Evolutionary conservation across 1,140 invertebrate species (phyloP), one percentile per base, ranked within the genome.

Genomic region (Hermatobates lingyangjiaoensis): DNA sequence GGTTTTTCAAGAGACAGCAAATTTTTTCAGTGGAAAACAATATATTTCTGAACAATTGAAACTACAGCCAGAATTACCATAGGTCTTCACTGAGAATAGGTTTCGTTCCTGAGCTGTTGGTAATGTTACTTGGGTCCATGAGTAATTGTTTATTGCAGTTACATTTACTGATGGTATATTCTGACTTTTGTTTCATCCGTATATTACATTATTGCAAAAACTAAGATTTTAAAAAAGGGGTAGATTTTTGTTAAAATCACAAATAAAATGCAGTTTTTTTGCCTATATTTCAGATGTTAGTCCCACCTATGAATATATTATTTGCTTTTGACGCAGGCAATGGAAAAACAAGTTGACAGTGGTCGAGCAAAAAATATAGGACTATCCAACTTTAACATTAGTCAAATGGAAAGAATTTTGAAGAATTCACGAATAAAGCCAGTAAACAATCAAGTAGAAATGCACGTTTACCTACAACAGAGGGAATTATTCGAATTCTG

Each of bases 401-500:
- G 45, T 18, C 63, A 64, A 54, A 58, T 65, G 20, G 40, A 60
- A 44, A 26, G 60, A 39, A 60, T 66, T 25, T 39, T 61, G 21
- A 54, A 54, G 14, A 20, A 24, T 23, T 50, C 54, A 14, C 25
- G 53, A 27, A 58, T 61, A 12, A 51, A 45, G 10, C 59, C 57
- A 2, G 55, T 59, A 18, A 58, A 54, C 23, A 25, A 60, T 4
- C 67, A 76, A 59, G 62, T 74, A 2, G 74, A 80, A 63, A 66
- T 75, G 10, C 75, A 81, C 58, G 61, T 71, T 2, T 76, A 77
- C 60, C 71, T 76, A 24, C 76, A 78, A 57, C 79, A 81, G 61
- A 65, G 65, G 0, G 60, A 71, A 56, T 57, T 81, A 54, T 64
- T 70, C 15, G 63, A 69, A 40, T 77, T 71, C 58, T 81, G 78